Conservation (phyloP, 2,113 vertebrate genomes). For the Alouatta palliata region DNA sequence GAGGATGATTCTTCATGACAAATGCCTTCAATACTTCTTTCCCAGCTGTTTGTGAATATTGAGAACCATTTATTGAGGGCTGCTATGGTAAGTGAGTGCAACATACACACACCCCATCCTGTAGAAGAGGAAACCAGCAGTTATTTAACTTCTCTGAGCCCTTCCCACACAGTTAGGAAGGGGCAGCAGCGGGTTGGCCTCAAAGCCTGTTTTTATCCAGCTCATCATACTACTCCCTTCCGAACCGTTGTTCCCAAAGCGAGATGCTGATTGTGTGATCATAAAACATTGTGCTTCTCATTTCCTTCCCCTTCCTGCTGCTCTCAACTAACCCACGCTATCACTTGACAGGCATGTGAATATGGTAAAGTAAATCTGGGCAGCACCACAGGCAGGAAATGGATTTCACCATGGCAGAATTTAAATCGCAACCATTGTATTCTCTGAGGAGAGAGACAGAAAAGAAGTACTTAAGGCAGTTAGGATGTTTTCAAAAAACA, state of each 20-base stretch:
- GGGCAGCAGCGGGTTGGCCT: neutral
- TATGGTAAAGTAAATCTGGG: slow-evolving; percentile 11
- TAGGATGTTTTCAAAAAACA: slow-evolving; percentile 21
- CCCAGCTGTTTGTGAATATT: neutral
- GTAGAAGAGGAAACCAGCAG: neutral
- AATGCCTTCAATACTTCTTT: neutral
- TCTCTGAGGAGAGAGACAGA: neutral
- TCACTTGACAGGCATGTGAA: slow-evolving; percentile 11
- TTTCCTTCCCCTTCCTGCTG: slow-evolving; percentile 36
- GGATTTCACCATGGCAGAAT: slow-evolving; percentile 36
- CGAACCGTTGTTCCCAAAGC: neutral
- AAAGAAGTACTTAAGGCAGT: neutral
- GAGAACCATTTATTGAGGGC: neutral
- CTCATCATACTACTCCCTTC: neutral
- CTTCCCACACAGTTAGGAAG: neutral
- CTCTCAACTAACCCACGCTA: neutral
- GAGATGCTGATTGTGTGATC: neutral
- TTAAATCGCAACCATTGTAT: slow-evolving; percentile 23
- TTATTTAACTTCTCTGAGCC: neutral
- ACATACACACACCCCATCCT: neutral
- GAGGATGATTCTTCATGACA: neutral
- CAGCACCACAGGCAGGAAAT: slow-evolving; percentile 48
- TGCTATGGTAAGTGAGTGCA: neutral
- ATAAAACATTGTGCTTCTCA: neutral
- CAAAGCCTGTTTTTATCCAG: neutral